These are phyloP conservation scores for Chelonus formosanus DNA, from an alignment of 2,888 invertebrate genomes.

Conservation along the genomic window DNA sequence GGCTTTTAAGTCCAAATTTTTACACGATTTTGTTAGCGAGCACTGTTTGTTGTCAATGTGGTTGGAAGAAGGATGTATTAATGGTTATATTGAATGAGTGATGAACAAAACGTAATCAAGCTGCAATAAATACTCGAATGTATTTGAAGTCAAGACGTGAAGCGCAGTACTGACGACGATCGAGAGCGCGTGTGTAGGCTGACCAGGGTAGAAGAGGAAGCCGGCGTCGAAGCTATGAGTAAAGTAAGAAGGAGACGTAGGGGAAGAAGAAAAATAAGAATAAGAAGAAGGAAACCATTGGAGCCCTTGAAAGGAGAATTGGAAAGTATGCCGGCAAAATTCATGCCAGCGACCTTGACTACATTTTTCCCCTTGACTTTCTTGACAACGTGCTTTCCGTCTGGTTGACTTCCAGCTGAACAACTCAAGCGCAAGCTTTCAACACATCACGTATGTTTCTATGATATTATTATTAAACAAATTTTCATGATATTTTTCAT, in stretches of 20 bases:
- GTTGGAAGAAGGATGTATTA: background rate
- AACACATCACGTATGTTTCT: background rate
- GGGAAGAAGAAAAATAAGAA: constrained; percentile 36
- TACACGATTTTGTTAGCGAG: background rate
- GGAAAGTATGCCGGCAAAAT: constrained; percentile 35
- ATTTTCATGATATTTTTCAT: background rate
- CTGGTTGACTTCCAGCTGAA: constrained; percentile 15
- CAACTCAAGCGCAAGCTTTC: constrained; percentile 7
- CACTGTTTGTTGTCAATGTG: background rate
- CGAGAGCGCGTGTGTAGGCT: constrained; percentile 35
- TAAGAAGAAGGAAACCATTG: constrained; percentile 38
- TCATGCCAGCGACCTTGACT: constrained; percentile 44
- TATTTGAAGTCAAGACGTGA: constrained; percentile 27
- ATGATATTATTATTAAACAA: background rate
- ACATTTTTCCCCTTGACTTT: constrained; percentile 30
- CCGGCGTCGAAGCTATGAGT: constrained; percentile 33
- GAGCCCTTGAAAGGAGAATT: constrained; percentile 39
- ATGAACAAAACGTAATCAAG: no score
- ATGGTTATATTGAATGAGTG: background rate
- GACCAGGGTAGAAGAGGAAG: constrained; percentile 35
- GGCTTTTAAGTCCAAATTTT: no score
- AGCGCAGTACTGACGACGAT: constrained; percentile 29
- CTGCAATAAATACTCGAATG: constrained; percentile 23
- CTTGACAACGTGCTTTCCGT: constrained; percentile 19
- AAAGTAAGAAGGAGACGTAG: constrained; percentile 29